A percentile compares a stretch with the other conserved stretches of the same genome.
phyloP scores from a whole-genome alignment of 2,113 vertebrate species.

The Henicopernis longicauda region DNA sequence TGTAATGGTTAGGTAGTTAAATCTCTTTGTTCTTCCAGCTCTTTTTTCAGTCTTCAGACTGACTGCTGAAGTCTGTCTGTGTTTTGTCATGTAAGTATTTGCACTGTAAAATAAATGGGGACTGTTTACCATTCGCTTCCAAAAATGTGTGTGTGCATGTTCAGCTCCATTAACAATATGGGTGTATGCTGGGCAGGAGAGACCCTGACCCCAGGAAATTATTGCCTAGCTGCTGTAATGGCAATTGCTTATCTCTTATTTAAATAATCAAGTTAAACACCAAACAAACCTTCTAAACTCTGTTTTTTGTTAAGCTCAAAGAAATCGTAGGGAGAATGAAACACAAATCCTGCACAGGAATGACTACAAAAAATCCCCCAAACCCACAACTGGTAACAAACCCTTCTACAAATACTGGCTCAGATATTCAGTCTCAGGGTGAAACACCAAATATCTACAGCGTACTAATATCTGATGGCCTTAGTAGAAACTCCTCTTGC shows the following conservation, averaged over 20 bases:
- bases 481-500: background rate
- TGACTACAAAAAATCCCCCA: background rate
- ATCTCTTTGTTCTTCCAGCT: background rate
- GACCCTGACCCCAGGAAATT: constrained; percentile 28
- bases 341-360: background rate
- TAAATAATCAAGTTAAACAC: constrained; percentile 42
- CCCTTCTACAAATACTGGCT: background rate
- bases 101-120: constrained; percentile 53
- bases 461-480: background rate
- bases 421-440: background rate
- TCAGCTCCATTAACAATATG: constrained; percentile 26
- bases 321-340: background rate
- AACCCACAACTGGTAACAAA: background rate
- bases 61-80: constrained; percentile 30
- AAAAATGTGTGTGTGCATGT: constrained; percentile 26
- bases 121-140: constrained; percentile 58
- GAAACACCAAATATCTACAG: background rate
- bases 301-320: background rate
- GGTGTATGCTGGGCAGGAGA: background rate
- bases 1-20: background rate
- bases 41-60: background rate
- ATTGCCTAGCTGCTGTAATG: constrained; percentile 19
- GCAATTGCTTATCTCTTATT: constrained; percentile 50
- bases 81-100: constrained; percentile 53
- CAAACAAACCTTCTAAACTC: constrained; percentile 48